Percentiles rank a stretch among this genome's conserved stretches.
These are phyloP conservation scores for Danionella cerebrum DNA, from an alignment of 2,113 vertebrate genomes.

Conservation along the genomic window DNA sequence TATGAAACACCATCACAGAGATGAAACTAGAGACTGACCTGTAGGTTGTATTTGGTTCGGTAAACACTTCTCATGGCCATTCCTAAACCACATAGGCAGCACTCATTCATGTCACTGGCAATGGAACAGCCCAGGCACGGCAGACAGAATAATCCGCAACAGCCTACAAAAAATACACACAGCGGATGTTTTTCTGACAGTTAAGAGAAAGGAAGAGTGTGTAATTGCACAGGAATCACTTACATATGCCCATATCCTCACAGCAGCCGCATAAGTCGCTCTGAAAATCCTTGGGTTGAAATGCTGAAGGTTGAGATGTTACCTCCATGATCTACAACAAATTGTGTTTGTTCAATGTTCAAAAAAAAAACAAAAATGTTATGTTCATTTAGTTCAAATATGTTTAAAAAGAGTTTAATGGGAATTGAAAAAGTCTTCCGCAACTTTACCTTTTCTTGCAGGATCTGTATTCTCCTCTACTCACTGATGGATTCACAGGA, in stretches of 20 bases:
- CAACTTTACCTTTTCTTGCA: not conserved
- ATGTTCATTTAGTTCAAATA: too few relatives aligned
- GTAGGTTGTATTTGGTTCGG: conserved; percentile 76
- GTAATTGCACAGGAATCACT: conserved; percentile 22
- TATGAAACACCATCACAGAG: not conserved
- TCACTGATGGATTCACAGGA: not conserved
- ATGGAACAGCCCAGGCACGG: conserved; percentile 58
- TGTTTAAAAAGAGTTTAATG: too few relatives aligned
- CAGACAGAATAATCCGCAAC: conserved; percentile 57
- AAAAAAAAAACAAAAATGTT: too few relatives aligned
- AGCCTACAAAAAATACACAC: conserved; percentile 52
- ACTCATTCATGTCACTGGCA: conserved; percentile 71
- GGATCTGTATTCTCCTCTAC: not conserved
- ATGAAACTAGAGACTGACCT: conserved; percentile 45
- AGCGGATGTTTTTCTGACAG: not conserved
- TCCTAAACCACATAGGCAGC: conserved; percentile 60
- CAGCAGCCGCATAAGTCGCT: conserved; percentile 41
- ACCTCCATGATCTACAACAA: conserved; percentile 45
- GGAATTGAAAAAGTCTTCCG: too few relatives aligned
- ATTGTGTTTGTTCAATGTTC: not conserved
- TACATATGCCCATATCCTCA: conserved; percentile 53
- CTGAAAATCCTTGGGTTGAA: conserved; percentile 56
- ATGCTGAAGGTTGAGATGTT: conserved; percentile 30
- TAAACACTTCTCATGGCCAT: conserved; percentile 72
- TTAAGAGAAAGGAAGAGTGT: not conserved